phyloP scores from a whole-genome alignment of 1,140 invertebrate genomes.

The Prorops nasuta region DNA sequence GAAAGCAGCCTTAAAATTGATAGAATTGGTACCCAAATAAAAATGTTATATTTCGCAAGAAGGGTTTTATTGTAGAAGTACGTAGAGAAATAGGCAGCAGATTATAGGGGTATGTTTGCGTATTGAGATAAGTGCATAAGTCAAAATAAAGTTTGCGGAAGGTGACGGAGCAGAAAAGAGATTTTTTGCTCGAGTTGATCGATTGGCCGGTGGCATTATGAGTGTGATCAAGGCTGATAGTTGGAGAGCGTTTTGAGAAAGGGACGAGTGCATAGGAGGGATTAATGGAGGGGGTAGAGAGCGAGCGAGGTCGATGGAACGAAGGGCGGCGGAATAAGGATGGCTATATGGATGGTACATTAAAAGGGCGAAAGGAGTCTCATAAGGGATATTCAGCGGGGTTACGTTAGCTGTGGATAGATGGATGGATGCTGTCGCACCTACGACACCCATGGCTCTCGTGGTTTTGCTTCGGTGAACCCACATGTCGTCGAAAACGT shows the following conservation, averaged over 20 bases:
- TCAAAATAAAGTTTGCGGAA: neutral
- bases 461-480: constrained; percentile 49
- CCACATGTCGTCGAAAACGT: constrained; percentile 45
- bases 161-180: neutral
- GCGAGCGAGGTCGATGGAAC: constrained; percentile 2
- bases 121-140: too few relatives aligned
- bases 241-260: constrained; percentile 5
- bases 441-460: constrained; percentile 32
- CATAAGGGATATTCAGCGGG: constrained; percentile 39
- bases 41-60: too few relatives aligned
- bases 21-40: too few relatives aligned
- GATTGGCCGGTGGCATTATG: constrained; percentile 5
- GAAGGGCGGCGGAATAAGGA: constrained; percentile 12
- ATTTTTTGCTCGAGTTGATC: constrained; percentile 14
- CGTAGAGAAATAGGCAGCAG: too few relatives aligned
- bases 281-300: constrained; percentile 2
- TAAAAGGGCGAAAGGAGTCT: constrained; percentile 38
- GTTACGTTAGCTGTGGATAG: constrained; percentile 25
- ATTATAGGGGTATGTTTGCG: too few relatives aligned
- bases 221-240: neutral
- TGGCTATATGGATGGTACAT: constrained; percentile 22
- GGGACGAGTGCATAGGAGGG: constrained; percentile 9
- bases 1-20: too few relatives aligned
- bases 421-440: constrained; percentile 35
- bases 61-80: too few relatives aligned